Evolutionary conservation across 2,113 vertebrate species (phyloP), one percentile per base, ranked within the genome.

Genomic region (Capreolus pygargus): DNA sequence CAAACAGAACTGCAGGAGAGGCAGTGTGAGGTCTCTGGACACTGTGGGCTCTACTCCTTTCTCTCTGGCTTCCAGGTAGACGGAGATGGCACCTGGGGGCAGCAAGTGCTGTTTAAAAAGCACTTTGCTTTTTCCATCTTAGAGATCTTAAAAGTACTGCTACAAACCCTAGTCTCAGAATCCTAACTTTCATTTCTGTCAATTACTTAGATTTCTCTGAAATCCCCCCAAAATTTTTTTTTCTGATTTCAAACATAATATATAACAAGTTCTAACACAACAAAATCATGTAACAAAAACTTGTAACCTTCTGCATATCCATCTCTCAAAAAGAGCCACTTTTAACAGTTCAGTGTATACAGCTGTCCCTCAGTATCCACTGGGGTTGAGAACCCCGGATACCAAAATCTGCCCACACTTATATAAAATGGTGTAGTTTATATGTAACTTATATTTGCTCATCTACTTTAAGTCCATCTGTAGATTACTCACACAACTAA

Each of bases 171-270:
- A 76, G 27, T 57, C 64, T 93, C 52, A 64, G 76, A 93, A 91
- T 43, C 30, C 52, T 61, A 86, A 58, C 36, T 93, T 79, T 43
- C 21, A 19, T 52, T 90, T 43, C 86, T 39, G 19, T 64, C 30
- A 96, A 33, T 86, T 94, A 90, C 84, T 79, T 36, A 84, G 47
- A 97, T 54, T 88, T 89, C 57, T 87, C 39, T 94, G 61, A 87
- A 82, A 78, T 74, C 85, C 50, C 17, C 33, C 84, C 82, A 47
- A 70, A 17, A 21, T 0, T 2, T 61, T 10, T 54, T 54, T 94
- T 95, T 43, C 36, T 76, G 25, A 85, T 93, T 93, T 84, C 57
- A 87, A 89, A 54, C 25, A 28, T 33, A 81, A 36, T 36, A 55
- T 2, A 92, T 52, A 86, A 57, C 60, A 93, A n/a, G 79, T 57